Conservation (phyloP, 2,113 vertebrate species). For the Strix aluco region DNA sequence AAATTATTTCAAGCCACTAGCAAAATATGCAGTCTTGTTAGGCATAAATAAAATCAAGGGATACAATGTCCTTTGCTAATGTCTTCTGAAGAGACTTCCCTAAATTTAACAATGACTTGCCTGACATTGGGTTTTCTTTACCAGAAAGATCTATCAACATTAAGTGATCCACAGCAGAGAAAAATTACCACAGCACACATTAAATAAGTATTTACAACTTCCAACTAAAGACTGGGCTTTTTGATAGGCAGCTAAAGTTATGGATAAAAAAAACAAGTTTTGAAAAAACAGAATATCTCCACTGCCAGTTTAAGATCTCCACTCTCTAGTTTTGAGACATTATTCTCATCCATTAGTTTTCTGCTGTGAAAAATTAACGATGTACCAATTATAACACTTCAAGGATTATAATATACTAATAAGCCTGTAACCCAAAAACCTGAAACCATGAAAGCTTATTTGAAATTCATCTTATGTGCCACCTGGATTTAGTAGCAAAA, state of each 20-base stretch:
- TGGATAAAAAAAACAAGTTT: neutral
- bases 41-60: neutral
- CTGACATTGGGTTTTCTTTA: neutral
- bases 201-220: neutral
- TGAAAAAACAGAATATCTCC: neutral
- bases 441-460: neutral
- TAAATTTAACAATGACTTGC: slow-evolving; percentile 32
- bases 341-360: neutral
- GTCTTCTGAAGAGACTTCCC: neutral
- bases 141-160: neutral
- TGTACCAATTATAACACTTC: neutral
- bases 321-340: neutral
- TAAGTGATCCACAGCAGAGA: neutral
- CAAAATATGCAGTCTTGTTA: neutral
- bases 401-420: neutral
- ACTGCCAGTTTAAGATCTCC: neutral
- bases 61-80: neutral
- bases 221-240: neutral
- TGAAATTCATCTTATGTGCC: neutral
- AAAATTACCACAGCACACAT: neutral
- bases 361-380: neutral
- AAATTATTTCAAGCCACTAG: neutral
- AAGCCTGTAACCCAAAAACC: neutral
- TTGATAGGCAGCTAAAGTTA: neutral
- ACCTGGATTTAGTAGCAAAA: neutral